Evolutionary conservation across 37 sponge, comb jelly and placozoan species (phyloP).

Genomic region (Haliclona indistincta): DNA sequence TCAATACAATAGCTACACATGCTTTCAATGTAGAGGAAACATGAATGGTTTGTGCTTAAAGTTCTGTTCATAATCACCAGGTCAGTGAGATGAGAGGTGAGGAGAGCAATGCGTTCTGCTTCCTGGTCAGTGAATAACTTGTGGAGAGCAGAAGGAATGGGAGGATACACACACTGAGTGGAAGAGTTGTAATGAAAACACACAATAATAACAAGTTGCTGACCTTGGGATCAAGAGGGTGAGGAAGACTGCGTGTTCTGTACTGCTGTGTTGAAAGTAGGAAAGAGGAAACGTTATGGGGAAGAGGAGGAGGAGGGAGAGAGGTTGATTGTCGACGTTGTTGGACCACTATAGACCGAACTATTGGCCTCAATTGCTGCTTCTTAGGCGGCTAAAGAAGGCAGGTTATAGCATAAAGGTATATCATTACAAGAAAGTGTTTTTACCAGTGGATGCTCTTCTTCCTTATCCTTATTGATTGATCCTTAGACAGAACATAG

Average conservation of each 20-base stretch:
- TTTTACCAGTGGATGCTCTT: constrained; percentile 1
- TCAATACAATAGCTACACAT: not conserved
- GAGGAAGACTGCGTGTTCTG: constrained; percentile 11
- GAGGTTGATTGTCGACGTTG: constrained; percentile 26
- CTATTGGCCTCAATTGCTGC: constrained; percentile 26
- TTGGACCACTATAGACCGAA: constrained; percentile 46
- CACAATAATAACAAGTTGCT: not conserved
- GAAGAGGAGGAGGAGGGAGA: not conserved
- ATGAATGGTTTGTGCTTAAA: too few relatives aligned
- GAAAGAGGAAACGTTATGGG: constrained; percentile 38
- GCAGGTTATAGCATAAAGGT: not conserved
- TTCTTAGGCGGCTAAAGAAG: constrained; percentile 62
- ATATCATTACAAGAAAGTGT: constrained; percentile 1
- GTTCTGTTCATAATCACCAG: constrained; percentile 30
- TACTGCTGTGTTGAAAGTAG: constrained; percentile 34
- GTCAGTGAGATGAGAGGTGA: constrained; percentile 41
- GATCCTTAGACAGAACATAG: not conserved
- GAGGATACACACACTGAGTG: constrained; percentile 36
- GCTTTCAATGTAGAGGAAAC: not conserved
- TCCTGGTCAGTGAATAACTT: constrained; percentile 62
- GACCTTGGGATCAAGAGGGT: constrained; percentile 48
- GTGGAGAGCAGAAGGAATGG: constrained; percentile 15
- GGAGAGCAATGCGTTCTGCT: constrained; percentile 29
- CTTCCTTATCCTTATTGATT: not conserved
- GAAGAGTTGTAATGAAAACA: not conserved